Percentiles rank a stretch among this genome's conserved stretches.
phyloP scores from a whole-genome alignment of 1,140 invertebrate species.

The Venustaconcha ellipsiformis region DNA sequence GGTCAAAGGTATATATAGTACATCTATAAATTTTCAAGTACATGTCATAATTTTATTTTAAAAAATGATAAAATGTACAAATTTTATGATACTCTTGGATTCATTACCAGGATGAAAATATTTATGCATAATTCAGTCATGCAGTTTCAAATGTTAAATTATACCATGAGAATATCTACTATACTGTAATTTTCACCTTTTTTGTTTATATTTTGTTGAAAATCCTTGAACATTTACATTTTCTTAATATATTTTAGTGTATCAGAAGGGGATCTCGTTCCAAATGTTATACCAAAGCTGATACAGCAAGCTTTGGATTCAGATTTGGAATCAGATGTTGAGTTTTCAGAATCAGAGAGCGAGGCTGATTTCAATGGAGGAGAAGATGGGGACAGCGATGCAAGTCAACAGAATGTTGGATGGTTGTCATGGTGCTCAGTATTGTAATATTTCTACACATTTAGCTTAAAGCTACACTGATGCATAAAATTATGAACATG shows the following conservation, averaged over 20 bases:
- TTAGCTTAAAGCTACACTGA: too few species aligned
- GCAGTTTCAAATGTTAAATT: neutral
- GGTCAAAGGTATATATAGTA: conserved; percentile 8
- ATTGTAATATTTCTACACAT: too few species aligned
- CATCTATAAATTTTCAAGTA: neutral
- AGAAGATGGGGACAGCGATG: neutral
- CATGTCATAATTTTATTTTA: neutral
- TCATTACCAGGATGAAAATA: neutral
- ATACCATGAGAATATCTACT: neutral
- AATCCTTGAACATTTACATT: neutral
- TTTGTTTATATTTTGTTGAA: too few species aligned
- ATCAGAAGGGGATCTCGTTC: neutral
- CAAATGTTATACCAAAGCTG: conserved; percentile 4
- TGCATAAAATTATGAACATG: too few species aligned
- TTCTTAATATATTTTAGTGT: neutral
- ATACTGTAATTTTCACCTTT: neutral
- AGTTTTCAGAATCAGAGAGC: conserved; percentile 18
- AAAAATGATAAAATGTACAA: neutral
- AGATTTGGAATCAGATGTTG: conserved; percentile 26
- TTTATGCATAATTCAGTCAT: neutral
- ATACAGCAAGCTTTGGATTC: conserved; percentile 9
- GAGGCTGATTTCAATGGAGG: neutral
- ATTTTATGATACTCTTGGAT: neutral
- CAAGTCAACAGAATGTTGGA: neutral
- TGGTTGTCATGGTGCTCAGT: conserved; percentile 26